Base-by-base conservation (phyloP, 2,888 invertebrate species). In the Hydropsyche betteni region DNA sequence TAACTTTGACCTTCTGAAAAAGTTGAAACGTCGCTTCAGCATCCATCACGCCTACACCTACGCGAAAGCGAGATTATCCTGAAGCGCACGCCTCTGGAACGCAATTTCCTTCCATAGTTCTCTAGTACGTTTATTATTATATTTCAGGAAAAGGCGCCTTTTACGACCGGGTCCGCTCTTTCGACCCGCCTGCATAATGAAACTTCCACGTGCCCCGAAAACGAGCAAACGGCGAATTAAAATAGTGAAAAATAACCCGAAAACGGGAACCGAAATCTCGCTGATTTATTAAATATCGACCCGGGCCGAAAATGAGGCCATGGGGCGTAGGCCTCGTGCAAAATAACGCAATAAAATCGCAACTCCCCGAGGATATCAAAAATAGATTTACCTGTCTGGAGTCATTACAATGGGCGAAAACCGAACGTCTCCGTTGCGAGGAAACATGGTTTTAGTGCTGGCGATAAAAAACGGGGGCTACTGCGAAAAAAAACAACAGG, bases 341-440 rank as follows among this genome's bases (percentile, higher is more conserved):
- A 44, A 44, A 44, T 44, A 44, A 10, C 44, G 44, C 44, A 44
- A 44, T 44, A 44, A 44, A 44, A 44, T 44, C 44, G 24, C 44
- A 10, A 44, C 44, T 44, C 44, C 64, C 36, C 34, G 33, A 36
- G 70, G 72, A 72, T 72, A 72, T 72, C 72, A 72, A 72, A 58
- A 72, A 61, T 72, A 72, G 72, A 72, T 72, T 72, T 72, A 72
- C 72, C 72, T 72, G 61, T 72, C 61, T 61, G 34, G 72, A 36
- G 44, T 36, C 72, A 72, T 70, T 70, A 72, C 52, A 58, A 55
- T 55, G 38, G 61, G 36, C 36, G 51, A 69, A 61, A 44, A 53
- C 33, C 14, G 44, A 58, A 72, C 38, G 44, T 53, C 58, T 72
- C n/a, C 55, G 14, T 36, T 55, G 33, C 36, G 16, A 51, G 72